Evolutionary conservation across 2,888 invertebrate genomes (phyloP).

Genomic region (Aspidapion aeneum): DNA sequence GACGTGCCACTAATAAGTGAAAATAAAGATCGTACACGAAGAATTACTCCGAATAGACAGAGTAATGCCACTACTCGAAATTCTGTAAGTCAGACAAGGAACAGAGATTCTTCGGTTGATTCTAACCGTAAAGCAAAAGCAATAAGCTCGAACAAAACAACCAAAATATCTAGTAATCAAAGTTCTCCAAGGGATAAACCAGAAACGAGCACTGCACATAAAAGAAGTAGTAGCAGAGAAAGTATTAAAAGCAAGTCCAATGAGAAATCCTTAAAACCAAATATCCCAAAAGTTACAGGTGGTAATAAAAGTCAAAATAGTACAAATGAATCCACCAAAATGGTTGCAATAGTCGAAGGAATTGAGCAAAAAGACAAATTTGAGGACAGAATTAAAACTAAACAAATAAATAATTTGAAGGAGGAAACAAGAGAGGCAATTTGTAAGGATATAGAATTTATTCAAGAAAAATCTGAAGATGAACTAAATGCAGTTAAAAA

Average conservation of each 20-base stretch:
- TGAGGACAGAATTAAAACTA: not conserved
- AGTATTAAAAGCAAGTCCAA: not conserved
- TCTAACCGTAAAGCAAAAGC: no score
- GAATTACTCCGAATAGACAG: conserved; percentile 1
- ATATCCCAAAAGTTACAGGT: not conserved
- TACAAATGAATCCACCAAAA: not conserved
- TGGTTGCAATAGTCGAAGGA: not conserved
- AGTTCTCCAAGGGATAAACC: conserved; percentile 16
- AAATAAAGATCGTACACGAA: conserved; percentile 2
- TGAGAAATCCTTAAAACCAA: no score
- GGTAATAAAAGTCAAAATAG: not conserved
- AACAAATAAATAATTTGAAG: no score
- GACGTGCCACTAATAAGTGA: not conserved
- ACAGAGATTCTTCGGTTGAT: no score
- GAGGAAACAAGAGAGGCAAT: not conserved
- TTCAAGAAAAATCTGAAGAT: conserved; percentile 4
- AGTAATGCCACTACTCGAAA: conserved; percentile 6
- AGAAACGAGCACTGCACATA: not conserved
- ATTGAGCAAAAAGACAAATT: not conserved
- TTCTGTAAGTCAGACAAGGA: no score
- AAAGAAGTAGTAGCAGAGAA: not conserved
- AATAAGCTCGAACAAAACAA: no score
- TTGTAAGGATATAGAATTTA: not conserved
- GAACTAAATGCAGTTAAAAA: not conserved
- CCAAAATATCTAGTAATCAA: conserved; percentile 16